phyloP scores from a whole-genome alignment of 2,113 vertebrate species.

The Stigmatopora argus region DNA sequence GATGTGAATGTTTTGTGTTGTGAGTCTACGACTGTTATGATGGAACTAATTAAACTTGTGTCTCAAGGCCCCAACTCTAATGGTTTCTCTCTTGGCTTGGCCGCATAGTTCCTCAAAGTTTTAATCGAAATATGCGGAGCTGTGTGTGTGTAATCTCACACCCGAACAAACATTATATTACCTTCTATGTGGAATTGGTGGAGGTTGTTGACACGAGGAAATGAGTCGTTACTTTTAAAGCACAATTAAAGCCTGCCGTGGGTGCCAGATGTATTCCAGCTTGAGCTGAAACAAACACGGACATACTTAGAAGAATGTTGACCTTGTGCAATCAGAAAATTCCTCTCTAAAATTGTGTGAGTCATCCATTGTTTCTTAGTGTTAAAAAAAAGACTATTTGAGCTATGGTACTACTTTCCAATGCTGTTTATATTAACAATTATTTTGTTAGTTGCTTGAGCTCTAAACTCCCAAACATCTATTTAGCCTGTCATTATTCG shows the following conservation, averaged over 20 bases:
- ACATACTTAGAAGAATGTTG: conserved; percentile 23
- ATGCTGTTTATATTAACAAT: no score
- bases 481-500: no score
- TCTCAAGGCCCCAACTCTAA: neutral
- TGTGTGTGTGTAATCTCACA: neutral
- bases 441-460: no score
- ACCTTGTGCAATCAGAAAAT: conserved; percentile 8
- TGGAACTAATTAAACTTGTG: neutral
- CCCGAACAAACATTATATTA: conserved; percentile 25
- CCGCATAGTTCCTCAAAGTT: neutral
- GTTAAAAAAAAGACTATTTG: neutral
- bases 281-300: conserved; percentile 40
- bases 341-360: neutral
- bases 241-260: conserved; percentile 36
- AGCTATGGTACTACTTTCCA: neutral
- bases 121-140: neutral
- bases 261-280: conserved; percentile 42
- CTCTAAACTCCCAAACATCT: no score
- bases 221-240: conserved; percentile 27
- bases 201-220: conserved; percentile 27
- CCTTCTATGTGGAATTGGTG: neutral
- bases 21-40: neutral
- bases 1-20: neutral
- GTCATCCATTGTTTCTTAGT: conserved; percentile 5
- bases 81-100: neutral